phyloP scores from a whole-genome alignment of 2,797 vertebrate genomes.

The Anolis apletophallus region DNA sequence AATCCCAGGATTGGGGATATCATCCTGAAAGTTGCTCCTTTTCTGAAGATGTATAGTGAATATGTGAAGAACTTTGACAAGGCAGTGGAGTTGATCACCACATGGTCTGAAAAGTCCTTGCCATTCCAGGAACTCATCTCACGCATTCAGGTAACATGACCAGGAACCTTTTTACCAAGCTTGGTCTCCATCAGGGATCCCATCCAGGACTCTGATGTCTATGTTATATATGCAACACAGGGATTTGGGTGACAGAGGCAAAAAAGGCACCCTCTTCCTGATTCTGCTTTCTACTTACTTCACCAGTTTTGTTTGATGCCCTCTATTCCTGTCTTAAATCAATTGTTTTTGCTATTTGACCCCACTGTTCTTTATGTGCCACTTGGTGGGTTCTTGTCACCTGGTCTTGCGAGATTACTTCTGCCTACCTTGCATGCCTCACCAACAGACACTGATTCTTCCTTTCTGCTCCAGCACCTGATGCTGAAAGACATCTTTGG shows the following conservation, averaged over 20 bases:
- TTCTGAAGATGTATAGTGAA: slow-evolving; percentile 92
- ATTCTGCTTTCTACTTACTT: neutral
- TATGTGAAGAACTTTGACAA: slow-evolving; percentile 89
- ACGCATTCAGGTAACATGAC: slow-evolving; percentile 83
- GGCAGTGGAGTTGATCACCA: slow-evolving; percentile 84
- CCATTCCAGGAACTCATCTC: slow-evolving; percentile 84
- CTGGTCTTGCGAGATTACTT: neutral
- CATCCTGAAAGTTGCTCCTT: slow-evolving; percentile 88
- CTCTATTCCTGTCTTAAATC: neutral
- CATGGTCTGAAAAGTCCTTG: slow-evolving; percentile 84
- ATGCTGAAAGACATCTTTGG: neutral
- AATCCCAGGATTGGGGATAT: slow-evolving; percentile 85
- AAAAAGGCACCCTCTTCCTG: neutral
- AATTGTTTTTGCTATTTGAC: neutral
- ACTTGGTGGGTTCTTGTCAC: neutral
- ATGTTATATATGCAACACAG: neutral
- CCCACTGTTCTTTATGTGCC: neutral
- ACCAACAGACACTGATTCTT: neutral
- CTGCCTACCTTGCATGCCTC: neutral
- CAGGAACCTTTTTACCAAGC: neutral
- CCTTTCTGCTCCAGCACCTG: neutral
- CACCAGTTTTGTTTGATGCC: neutral
- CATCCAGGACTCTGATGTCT: neutral
- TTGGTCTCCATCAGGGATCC: neutral
- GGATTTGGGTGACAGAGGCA: neutral